Evolutionary conservation across 30 jellyfish, hydroid and myxozoan species (phyloP), one percentile per base, ranked within the genome.

Genomic region (Aurelia sp.): DNA sequence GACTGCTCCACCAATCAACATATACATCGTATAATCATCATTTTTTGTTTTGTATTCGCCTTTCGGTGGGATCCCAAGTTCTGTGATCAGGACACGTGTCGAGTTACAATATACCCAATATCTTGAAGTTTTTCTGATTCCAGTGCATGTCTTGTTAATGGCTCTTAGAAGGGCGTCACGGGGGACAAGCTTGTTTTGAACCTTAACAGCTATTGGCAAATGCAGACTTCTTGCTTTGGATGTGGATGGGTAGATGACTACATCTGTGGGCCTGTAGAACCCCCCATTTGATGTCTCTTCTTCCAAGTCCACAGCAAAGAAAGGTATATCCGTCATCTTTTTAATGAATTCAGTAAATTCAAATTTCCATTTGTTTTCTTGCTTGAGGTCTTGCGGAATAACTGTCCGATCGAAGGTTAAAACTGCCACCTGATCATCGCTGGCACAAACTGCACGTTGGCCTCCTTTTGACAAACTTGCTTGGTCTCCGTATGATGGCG

Each of bases 271-370:
- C n/a, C 60, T 62, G 37, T 67, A 82, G 72, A 82, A 55, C 57
- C 91, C 91, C 30, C 91, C 91, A 15, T 82, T 82, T 22, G 91
- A 82, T 37, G 11, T 4, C 22, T 82, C 91, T 57, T 82, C 91
- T 21, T 76, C 66, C 7, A 82, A 58, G 37, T 60, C 87, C 55
- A 84, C 87, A 11, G 77, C 82, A 48, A 37, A 33, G 51, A 13
- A 84, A 4, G 93, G 83, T 10, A 84, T 84, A 4, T 58, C 78
- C 3, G 75, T 74, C 68, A 65, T 17, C 18, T 27, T 44, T n/a
- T 55, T 73, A 17, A 84, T 84, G 18, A 84, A 84, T 6, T n/a
- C 18, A 62, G 82, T 44, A 27, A 67, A 20, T 33, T 48, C 20
- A 33, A 50, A 48, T 33, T 64, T 65, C 89, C 89, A 79, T 67